Percentiles rank a stretch among this genome's conserved stretches.
Evolutionary conservation across 30 jellyfish, hydroid and myxozoan species (phyloP).

Genomic region (Phacellophora camtschatica): DNA sequence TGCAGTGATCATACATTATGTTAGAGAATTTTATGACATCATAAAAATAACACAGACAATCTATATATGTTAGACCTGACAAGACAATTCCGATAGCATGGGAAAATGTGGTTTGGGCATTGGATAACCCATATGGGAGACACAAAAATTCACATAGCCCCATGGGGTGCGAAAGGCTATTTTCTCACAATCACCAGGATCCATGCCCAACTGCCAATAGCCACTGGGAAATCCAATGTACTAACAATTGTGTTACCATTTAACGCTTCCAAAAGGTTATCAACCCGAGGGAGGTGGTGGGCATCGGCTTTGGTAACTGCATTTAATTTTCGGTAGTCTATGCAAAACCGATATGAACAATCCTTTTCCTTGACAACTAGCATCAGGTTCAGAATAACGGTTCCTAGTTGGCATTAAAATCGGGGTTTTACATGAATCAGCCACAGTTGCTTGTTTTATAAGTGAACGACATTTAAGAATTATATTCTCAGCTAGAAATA

Average conservation of each 20-base stretch:
- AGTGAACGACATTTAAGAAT: too few species aligned
- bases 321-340: conserved; percentile 15
- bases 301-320: conserved; percentile 32
- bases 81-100: conserved; percentile 55
- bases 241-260: conserved; percentile 19
- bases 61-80: conserved; percentile 43
- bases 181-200: conserved; percentile 41
- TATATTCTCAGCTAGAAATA: too few species aligned
- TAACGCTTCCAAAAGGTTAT: conserved; percentile 35
- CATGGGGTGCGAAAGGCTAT: conserved; percentile 52
- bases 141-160: conserved; percentile 37
- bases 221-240: conserved; percentile 59
- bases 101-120: conserved; percentile 63
- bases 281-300: conserved; percentile 49
- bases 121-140: conserved; percentile 64
- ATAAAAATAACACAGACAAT: conserved; percentile 62
- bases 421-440: too few species aligned
- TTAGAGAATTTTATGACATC: conserved; percentile 29
- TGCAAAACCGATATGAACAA: conserved; percentile 40
- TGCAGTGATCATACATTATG: conserved; percentile 14
- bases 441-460: too few species aligned
- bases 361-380: too few species aligned
- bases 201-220: conserved; percentile 43
- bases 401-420: too few species aligned
- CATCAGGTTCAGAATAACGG: too few species aligned